Evolutionary conservation across 2,113 vertebrate species (phyloP), one percentile per base, ranked within the genome.

Genomic region (Euleptes europaea): DNA sequence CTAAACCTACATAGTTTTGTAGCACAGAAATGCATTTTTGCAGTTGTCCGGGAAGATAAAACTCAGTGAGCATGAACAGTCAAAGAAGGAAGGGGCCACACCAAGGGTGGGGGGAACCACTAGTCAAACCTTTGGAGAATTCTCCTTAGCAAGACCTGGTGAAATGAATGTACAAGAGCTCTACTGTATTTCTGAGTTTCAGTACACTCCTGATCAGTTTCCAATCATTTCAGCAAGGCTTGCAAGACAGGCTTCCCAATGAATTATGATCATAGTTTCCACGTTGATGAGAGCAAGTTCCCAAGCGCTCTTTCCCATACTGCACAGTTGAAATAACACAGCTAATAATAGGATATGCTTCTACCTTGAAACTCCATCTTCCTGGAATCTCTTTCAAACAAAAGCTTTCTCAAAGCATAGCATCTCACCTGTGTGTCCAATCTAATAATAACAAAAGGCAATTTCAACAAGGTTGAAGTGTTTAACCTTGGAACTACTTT

Each of bases 401-500:
- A 17, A n/a, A 6, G 1, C 82, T 89, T 87, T 84, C 40, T 17
- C 23, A 80, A 19, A 80, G 51, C 51, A 83, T 77, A 92, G 84
- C n/a, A 66, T 49, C 26, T 90, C 77, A 75, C 85, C 88, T 94
- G 42, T 76, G 40, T 85, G 38, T 42, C 2, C 60, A 54, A 7
- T 6, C 75, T n/a, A 23, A 3, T 0, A 87, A 17, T 11, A 89
- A 90, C 67, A 90, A 31, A n/a, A 84, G 88, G 66, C 57, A 84
- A 57, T 80, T 91, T 80, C 80, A 87, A 0, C 6, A 12, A 54
- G 90, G 81, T 90, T 77, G 83, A 92, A 86, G 82, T 81, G 1
- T 66, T 92, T 88, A 89, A 88, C 57, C 28, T 83, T 69, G 26
- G 2, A 84, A 91, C 35, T 2, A 70, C 60, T 82, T 83, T 80